Conservation (phyloP, 2,797 vertebrate genomes). For the Pseudomugil tenellus region DNA sequence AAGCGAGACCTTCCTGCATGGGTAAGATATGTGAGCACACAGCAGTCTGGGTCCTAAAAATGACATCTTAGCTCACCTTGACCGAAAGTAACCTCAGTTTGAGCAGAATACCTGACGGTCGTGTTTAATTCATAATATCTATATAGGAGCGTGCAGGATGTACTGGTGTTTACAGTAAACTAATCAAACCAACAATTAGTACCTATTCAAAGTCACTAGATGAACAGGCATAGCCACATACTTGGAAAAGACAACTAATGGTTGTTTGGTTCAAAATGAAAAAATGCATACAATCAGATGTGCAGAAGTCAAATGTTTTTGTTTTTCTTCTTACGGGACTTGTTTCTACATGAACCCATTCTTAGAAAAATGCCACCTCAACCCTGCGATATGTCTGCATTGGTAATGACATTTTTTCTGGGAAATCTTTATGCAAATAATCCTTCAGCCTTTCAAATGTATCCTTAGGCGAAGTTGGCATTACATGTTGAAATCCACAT, state of each 20-base stretch:
- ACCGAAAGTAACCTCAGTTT: conserved; percentile 17
- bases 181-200: neutral
- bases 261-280: neutral
- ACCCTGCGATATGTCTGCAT: neutral
- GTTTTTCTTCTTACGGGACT: conserved; percentile 4
- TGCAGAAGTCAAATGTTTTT: too few relatives aligned
- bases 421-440: neutral
- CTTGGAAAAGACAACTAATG: neutral
- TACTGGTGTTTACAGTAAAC: conserved; percentile 9
- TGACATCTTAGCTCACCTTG: neutral
- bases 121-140: neutral
- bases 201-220: neutral
- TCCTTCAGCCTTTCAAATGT: neutral
- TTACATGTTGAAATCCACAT: conserved; percentile 32
- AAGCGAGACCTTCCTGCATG: conserved; percentile 82
- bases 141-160: neutral
- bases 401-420: neutral
- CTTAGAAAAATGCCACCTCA: neutral
- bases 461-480: neutral
- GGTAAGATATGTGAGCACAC: conserved; percentile 69
- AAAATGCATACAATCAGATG: neutral
- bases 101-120: fast-evolving
- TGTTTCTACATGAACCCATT: neutral
- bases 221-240: neutral
- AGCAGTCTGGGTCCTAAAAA: neutral